Evolutionary conservation across 2,888 invertebrate genomes (phyloP).

Genomic region (Pyrochroa serraticornis): DNA sequence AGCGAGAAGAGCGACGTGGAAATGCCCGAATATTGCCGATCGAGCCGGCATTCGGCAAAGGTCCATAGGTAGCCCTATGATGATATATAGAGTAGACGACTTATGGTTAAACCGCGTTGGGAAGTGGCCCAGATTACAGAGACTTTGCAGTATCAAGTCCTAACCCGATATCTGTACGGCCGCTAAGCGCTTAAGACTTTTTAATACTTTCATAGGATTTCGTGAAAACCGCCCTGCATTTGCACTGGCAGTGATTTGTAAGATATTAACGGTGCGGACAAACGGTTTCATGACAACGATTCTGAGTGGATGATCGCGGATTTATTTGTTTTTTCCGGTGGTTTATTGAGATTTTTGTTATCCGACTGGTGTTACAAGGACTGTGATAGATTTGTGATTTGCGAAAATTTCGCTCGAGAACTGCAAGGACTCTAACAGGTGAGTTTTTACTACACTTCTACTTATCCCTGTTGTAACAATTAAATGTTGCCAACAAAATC

Average conservation of each 20-base stretch:
- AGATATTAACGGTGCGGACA: slow-evolving; percentile 51
- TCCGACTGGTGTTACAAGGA: slow-evolving; percentile 31
- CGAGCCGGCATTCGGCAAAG: slow-evolving; percentile 47
- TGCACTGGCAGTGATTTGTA: slow-evolving; percentile 56
- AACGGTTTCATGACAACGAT: slow-evolving; percentile 46
- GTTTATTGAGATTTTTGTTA: slow-evolving; percentile 33
- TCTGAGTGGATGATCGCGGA: slow-evolving; percentile 41
- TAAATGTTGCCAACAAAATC: too few relatives aligned
- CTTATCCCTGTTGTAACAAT: too few relatives aligned
- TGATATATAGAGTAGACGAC: slow-evolving; percentile 78
- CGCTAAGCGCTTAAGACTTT: slow-evolving; percentile 76
- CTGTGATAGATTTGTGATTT: slow-evolving; percentile 42
- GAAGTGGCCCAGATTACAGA: slow-evolving; percentile 77
- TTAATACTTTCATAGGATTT: slow-evolving; percentile 71
- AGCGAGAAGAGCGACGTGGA: slow-evolving; percentile 44
- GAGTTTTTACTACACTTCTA: slow-evolving; percentile 11
- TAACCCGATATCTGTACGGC: slow-evolving; percentile 68
- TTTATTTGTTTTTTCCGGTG: slow-evolving; percentile 38
- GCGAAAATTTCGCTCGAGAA: slow-evolving; percentile 4
- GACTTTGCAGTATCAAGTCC: slow-evolving; percentile 60
- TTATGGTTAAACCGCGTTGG: slow-evolving; percentile 77
- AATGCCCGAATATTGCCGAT: slow-evolving; percentile 51
- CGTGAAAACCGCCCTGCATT: slow-evolving; percentile 51
- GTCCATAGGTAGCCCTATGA: slow-evolving; percentile 54
- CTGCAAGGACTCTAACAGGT: slow-evolving; percentile 30